Conservation (phyloP, 2,888 invertebrate genomes). For the Tillus elongatus region DNA sequence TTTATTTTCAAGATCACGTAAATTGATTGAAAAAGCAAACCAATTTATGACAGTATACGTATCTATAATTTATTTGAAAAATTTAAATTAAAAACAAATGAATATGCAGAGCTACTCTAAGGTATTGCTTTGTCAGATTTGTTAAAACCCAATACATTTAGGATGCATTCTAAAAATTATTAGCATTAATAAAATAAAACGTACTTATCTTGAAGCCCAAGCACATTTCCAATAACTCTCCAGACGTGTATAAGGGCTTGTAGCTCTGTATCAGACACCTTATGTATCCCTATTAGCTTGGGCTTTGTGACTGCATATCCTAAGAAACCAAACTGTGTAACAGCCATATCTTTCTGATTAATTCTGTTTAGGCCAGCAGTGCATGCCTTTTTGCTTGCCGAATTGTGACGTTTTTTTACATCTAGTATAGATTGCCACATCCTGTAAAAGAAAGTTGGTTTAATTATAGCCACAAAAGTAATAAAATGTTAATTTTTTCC, state of each 20-base stretch:
- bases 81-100: no score
- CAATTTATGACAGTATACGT: no score
- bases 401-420: constrained; percentile 59
- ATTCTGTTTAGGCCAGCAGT: constrained; percentile 48
- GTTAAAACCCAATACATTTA: no score
- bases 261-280: constrained; percentile 53
- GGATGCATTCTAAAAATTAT: no score
- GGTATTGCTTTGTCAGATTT: no score
- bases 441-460: constrained; percentile 42
- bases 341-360: constrained; percentile 73
- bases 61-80: no score
- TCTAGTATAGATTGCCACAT: constrained; percentile 59
- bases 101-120: no score
- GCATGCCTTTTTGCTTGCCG: constrained; percentile 48
- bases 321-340: constrained; percentile 83
- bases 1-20: no score
- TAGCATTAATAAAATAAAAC: no score
- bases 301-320: constrained; percentile 60
- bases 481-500: no score
- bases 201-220: constrained; percentile 75
- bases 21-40: no score
- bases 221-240: constrained; percentile 69
- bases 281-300: constrained; percentile 55
- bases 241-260: constrained; percentile 75
- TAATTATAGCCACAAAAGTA: no score